These are phyloP conservation scores for Scolopax rusticola DNA, from an alignment of 2,797 vertebrate genomes.

Conservation along the genomic window DNA sequence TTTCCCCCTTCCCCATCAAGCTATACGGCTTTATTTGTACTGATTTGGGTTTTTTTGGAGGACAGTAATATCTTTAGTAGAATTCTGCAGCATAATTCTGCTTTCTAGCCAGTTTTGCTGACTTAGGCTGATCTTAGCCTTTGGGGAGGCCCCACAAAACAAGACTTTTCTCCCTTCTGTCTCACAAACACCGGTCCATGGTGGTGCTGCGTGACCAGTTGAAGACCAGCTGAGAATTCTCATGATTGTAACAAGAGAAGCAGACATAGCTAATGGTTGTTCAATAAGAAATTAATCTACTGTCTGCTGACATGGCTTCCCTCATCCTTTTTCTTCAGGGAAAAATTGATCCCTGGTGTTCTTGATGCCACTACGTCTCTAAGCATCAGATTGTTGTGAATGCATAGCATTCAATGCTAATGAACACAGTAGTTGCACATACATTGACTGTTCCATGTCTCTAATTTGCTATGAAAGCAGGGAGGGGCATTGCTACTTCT, in stretches of 20 bases:
- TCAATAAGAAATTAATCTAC: neutral
- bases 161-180: neutral
- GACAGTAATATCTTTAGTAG: neutral
- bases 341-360: neutral
- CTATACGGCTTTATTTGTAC: neutral
- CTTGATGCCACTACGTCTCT: neutral
- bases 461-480: neutral
- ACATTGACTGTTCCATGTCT: neutral
- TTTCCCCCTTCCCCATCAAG: accelerated
- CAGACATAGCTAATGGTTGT: neutral
- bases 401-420: neutral
- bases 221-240: neutral
- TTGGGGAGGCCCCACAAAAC: neutral
- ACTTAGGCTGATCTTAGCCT: neutral
- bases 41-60: neutral
- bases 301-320: neutral
- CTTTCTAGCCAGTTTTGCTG: neutral
- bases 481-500: neutral
- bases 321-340: neutral
- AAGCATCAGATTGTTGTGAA: neutral
- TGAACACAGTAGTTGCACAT: neutral
- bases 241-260: neutral
- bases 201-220: neutral
- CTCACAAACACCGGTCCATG: neutral
- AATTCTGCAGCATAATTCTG: neutral